A percentile compares a stretch with the other conserved stretches of the same genome.
Conservation (phyloP, 2,113 vertebrate genomes). For the Ailuropoda melanoleuca region DNA sequence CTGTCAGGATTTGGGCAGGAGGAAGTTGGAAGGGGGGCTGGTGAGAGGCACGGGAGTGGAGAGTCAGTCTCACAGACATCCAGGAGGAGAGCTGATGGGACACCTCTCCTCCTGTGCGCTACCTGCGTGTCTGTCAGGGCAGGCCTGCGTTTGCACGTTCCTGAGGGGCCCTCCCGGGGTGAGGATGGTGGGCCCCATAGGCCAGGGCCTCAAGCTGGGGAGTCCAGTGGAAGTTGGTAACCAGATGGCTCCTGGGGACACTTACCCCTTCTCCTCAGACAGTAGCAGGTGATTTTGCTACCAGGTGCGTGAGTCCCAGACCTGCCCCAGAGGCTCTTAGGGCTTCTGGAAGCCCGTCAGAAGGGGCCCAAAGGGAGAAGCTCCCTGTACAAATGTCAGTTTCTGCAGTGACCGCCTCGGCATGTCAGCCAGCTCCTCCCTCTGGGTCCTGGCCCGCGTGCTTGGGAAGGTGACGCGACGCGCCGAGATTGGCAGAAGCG, state of each 20-base stretch:
- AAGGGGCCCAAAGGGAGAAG: neutral
- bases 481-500: neutral
- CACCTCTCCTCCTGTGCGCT: neutral
- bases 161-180: neutral
- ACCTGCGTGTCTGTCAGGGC: too few relatives aligned
- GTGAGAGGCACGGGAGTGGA: neutral
- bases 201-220: neutral
- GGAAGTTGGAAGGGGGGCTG: neutral
- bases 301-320: neutral
- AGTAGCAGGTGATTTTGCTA: neutral
- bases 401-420: neutral
- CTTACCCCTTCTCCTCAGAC: neutral
- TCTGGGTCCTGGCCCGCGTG: neutral
- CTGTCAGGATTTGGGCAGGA: neutral
- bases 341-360: neutral
- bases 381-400: neutral
- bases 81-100: neutral
- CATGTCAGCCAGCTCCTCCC: neutral
- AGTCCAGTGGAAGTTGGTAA: fast-evolving
- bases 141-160: too few relatives aligned
- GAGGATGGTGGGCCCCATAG: neutral
- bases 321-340: neutral
- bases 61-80: neutral
- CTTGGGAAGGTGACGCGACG: too few relatives aligned
- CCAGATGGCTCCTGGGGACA: neutral